Evolutionary conservation across 37 sponge, comb jelly and placozoan species (phyloP).

Genomic region (Diacarnus erythraeanus): DNA sequence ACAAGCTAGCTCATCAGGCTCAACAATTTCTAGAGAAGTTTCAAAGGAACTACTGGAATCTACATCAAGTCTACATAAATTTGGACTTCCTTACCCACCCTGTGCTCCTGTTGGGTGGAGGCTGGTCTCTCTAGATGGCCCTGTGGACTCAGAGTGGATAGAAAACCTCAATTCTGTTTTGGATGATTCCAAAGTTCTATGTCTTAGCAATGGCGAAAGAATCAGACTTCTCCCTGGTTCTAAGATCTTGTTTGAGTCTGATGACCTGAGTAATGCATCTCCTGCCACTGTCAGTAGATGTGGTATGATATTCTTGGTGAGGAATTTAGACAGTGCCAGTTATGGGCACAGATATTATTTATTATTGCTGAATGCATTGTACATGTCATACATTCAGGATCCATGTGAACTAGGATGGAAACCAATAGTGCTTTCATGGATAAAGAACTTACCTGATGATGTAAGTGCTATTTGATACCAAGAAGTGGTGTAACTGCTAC

Average conservation of each 20-base stretch:
- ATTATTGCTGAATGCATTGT: background rate
- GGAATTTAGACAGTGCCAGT: too few relatives aligned
- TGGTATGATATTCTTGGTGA: conserved; percentile 74
- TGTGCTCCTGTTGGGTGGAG: conserved; percentile 61
- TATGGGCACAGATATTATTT: background rate
- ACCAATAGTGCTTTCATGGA: conserved; percentile 67
- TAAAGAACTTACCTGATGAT: conserved; percentile 43
- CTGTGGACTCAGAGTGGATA: conserved; percentile 80
- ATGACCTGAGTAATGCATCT: conserved; percentile 59
- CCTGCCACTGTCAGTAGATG: conserved; percentile 82
- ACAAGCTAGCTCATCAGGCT: background rate
- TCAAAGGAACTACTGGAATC: background rate
- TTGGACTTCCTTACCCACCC: conserved; percentile 15
- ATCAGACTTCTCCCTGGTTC: conserved; percentile 52
- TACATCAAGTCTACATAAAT: background rate
- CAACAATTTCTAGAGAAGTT: background rate
- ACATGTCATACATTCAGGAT: conserved; percentile 19
- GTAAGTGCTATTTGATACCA: conserved; percentile 11
- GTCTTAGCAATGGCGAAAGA: conserved; percentile 73
- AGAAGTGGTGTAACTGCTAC: background rate
- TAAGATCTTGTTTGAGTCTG: conserved; percentile 77
- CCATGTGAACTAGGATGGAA: conserved; percentile 70
- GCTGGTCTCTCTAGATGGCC: conserved; percentile 80
- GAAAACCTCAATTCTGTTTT: conserved; percentile 85
- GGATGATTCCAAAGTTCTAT: conserved; percentile 76